Conservation (phyloP, 1,140 invertebrate genomes). For the Hyles vespertilio region DNA sequence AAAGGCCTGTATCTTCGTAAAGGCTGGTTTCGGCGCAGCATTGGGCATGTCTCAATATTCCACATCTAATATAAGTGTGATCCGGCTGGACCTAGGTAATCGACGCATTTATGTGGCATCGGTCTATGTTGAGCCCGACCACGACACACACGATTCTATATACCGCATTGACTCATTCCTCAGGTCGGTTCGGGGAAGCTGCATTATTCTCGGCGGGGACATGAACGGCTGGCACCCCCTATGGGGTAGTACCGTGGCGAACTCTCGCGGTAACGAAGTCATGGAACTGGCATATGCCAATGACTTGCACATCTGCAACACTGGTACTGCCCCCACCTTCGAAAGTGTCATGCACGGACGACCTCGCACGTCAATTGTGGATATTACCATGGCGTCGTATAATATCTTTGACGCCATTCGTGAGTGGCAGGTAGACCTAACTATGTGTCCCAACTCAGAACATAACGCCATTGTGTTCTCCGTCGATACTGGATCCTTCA, state of each 20-base stretch:
- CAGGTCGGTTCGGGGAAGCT: too few species aligned
- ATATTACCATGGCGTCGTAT: conserved; percentile 11
- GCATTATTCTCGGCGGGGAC: background rate
- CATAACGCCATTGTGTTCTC: conserved; percentile 18
- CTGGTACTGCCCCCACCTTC: conserved; percentile 10
- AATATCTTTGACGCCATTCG: conserved; percentile 2
- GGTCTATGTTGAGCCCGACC: background rate
- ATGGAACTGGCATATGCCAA: background rate
- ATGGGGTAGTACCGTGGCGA: background rate
- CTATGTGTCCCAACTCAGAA: conserved; percentile 13
- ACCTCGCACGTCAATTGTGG: conserved; percentile 12
- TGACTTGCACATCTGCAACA: conserved; percentile 11
- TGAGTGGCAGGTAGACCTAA: conserved; percentile 16
- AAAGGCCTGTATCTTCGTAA: background rate
- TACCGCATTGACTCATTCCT: background rate
- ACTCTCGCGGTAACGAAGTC: background rate
- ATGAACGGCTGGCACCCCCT: conserved; percentile 1
- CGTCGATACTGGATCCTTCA: too few species aligned
- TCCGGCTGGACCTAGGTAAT: too few species aligned
- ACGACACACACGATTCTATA: background rate
- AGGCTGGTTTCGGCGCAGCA: too few species aligned
- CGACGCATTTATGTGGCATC: background rate
- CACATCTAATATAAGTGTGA: too few species aligned
- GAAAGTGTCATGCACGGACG: conserved; percentile 5
- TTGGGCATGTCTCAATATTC: too few species aligned